These are phyloP conservation scores for Papilio polyxenes DNA, from an alignment of 1,140 invertebrate genomes.

Conservation along the genomic window DNA sequence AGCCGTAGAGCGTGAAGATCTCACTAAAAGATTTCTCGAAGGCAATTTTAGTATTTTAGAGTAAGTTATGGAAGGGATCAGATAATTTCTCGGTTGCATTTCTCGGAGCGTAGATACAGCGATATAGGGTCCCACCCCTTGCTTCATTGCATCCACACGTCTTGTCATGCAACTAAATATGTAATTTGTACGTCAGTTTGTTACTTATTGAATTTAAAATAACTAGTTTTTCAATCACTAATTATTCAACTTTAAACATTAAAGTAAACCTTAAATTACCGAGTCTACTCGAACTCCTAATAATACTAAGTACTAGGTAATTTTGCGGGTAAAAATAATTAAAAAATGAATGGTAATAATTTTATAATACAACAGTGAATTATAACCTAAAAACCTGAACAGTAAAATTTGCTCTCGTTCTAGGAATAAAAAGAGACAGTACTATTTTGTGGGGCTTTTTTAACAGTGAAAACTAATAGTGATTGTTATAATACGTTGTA, in stretches of 20 bases:
- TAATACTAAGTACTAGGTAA: background rate
- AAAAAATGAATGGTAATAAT: no score
- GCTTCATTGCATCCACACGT: slow-evolving; percentile 49
- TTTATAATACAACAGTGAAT: no score
- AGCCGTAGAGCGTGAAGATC: slow-evolving; percentile 76
- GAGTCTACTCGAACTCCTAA: background rate
- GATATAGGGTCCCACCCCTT: slow-evolving; percentile 55
- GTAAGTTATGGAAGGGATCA: slow-evolving; percentile 75
- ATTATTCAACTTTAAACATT: background rate
- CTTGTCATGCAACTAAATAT: slow-evolving; percentile 26
- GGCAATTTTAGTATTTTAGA: slow-evolving; percentile 80
- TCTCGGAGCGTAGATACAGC: slow-evolving; percentile 64
- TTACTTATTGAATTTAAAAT: slow-evolving; percentile 12
- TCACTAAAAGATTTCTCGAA: slow-evolving; percentile 73
- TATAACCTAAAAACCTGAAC: no score
- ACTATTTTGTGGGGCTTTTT: background rate
- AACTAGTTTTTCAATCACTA: background rate
- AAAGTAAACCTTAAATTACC: background rate
- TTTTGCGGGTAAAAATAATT: background rate
- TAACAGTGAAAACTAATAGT: background rate
- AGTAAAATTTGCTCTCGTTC: background rate
- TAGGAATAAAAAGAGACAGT: background rate
- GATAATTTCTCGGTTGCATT: slow-evolving; percentile 74
- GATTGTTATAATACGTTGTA: background rate
- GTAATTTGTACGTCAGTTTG: slow-evolving; percentile 11